These are phyloP conservation scores for Sesamia inferens DNA, from an alignment of 2,888 invertebrate genomes.

Conservation along the genomic window DNA sequence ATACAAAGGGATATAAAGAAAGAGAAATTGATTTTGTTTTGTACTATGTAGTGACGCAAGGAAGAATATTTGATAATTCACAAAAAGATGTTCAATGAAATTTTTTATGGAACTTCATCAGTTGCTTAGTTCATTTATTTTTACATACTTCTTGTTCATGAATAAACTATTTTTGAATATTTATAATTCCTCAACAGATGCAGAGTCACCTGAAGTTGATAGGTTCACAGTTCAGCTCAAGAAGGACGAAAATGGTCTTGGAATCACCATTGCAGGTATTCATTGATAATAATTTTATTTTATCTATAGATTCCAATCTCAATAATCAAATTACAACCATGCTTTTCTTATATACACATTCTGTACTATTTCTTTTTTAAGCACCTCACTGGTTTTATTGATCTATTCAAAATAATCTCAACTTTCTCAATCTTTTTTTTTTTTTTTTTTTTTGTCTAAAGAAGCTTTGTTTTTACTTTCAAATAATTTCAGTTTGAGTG, in stretches of 20 bases:
- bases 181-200: constrained; percentile 79
- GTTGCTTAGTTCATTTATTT: background rate
- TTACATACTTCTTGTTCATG: background rate
- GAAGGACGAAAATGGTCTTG: constrained; percentile 97
- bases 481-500: too few species aligned
- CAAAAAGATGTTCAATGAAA: background rate
- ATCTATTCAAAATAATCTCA: background rate
- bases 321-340: background rate
- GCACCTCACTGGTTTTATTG: background rate
- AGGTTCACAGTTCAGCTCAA: constrained; percentile 97
- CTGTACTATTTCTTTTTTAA: background rate
- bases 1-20: too few species aligned
- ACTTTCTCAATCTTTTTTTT: background rate
- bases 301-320: background rate
- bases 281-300: background rate
- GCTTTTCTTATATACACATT: too few species aligned
- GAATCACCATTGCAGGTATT: constrained; percentile 97
- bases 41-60: too few species aligned
- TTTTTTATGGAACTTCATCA: background rate
- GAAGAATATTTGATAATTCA: background rate
- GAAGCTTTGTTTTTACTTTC: background rate
- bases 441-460: too few species aligned
- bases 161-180: background rate
- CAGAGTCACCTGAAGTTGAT: constrained; percentile 97
- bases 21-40: too few species aligned